Conservation (phyloP, 2,113 vertebrate species). For the Neogale vison region DNA sequence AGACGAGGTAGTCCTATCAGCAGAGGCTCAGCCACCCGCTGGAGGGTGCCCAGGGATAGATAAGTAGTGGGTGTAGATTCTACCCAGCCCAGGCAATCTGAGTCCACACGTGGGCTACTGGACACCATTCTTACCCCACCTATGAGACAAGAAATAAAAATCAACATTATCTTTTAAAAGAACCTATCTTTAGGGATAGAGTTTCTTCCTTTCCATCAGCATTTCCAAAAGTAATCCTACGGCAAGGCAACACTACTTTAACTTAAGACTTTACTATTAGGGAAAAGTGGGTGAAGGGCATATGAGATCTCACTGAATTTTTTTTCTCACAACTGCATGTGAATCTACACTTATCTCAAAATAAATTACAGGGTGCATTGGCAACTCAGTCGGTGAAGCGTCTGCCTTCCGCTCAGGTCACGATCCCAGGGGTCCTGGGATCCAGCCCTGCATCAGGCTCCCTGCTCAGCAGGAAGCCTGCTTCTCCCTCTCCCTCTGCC, state of each 20-base stretch:
- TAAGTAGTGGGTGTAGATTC: not conserved
- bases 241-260: no score
- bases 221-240: not conserved
- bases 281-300: not conserved
- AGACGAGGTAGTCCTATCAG: not conserved
- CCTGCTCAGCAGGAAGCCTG: no score
- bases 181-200: not conserved
- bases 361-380: not conserved
- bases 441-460: no score
- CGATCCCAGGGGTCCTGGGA: no score
- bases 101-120: not conserved
- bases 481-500: no score
- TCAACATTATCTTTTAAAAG: not conserved
- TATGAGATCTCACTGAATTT: not conserved
- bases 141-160: not conserved
- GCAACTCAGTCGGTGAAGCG: no score
- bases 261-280: not conserved
- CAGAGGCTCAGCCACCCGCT: not conserved
- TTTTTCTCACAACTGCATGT: not conserved
- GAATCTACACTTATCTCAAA: not conserved
- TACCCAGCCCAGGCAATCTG: not conserved
- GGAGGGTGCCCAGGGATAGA: not conserved
- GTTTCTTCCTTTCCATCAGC: not conserved
- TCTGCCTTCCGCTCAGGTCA: no score
- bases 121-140: not conserved